Evolutionary conservation across 35 echinoderm and acorn worm genomes (phyloP).

Genomic region (Hemicentrotus pulcherrimus): DNA sequence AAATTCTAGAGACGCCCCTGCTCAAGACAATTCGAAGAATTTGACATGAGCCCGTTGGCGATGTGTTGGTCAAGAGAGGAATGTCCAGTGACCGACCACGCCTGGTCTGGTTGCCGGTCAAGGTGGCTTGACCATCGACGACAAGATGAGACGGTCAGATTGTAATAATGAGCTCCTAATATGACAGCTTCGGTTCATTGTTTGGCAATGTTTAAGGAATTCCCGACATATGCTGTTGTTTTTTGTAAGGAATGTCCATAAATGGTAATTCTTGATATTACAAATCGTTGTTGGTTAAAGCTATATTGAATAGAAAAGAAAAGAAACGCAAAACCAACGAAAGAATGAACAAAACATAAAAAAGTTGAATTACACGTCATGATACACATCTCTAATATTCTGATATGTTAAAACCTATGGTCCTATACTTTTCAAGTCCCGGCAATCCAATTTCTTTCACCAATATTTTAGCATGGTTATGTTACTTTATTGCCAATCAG

Average conservation of each 20-base stretch:
- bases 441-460: too few species aligned
- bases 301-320: too few species aligned
- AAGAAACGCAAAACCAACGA: too few species aligned
- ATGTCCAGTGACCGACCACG: constrained; percentile 5
- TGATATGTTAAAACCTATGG: too few species aligned
- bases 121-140: background rate
- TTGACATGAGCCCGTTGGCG: background rate
- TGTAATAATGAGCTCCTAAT: background rate
- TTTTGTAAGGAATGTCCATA: background rate
- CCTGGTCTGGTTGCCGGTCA: background rate
- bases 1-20: background rate
- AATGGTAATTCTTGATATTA: background rate
- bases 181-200: background rate
- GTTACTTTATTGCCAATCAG: too few species aligned
- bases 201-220: background rate
- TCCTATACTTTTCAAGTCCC: too few species aligned
- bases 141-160: background rate
- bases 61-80: background rate
- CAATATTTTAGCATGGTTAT: too few species aligned
- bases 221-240: background rate
- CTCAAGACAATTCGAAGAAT: background rate
- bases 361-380: too few species aligned
- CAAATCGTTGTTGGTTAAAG: too few species aligned
- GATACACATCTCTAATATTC: too few species aligned
- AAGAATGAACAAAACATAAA: too few species aligned